A percentile compares a stretch with the other conserved stretches of the same genome.
Conservation (phyloP, 2,113 vertebrate species). For the Brachypodius melanocephalos region DNA sequence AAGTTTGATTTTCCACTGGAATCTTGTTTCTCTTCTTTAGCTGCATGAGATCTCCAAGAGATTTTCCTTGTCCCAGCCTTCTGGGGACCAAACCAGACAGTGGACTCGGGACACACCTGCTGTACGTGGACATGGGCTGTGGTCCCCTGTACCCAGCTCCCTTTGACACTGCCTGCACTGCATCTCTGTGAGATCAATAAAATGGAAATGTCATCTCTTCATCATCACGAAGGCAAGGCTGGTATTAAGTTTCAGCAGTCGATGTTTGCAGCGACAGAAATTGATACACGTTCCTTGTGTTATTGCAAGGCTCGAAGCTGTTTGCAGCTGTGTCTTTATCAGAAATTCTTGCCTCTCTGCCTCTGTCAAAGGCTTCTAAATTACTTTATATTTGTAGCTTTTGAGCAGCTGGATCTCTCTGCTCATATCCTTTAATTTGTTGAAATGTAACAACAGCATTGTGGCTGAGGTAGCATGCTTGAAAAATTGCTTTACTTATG, state of each 20-base stretch:
- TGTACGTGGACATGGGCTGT: rapidly evolving
- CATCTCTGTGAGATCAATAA: constrained; percentile 4
- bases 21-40: neutral
- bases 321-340: constrained; percentile 58
- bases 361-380: constrained; percentile 56
- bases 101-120: rapidly evolving
- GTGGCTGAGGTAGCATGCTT: neutral
- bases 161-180: neutral
- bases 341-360: constrained; percentile 53
- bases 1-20: neutral
- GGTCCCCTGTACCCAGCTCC: rapidly evolving
- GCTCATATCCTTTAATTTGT: constrained; percentile 49
- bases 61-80: neutral
- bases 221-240: neutral
- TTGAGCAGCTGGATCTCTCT: constrained; percentile 44
- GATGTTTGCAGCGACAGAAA: constrained; percentile 43
- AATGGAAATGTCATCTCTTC: constrained; percentile 56
- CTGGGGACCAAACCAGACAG: rapidly evolving
- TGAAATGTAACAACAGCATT: neutral
- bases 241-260: constrained; percentile 51
- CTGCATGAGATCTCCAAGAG: neutral
- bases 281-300: constrained; percentile 49
- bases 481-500: neutral
- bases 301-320: constrained; percentile 60
- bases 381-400: constrained; percentile 59